Percentiles rank a stretch among this genome's conserved stretches.
phyloP scores from a whole-genome alignment of 1,140 invertebrate species.

The Drosophila mauritiana region DNA sequence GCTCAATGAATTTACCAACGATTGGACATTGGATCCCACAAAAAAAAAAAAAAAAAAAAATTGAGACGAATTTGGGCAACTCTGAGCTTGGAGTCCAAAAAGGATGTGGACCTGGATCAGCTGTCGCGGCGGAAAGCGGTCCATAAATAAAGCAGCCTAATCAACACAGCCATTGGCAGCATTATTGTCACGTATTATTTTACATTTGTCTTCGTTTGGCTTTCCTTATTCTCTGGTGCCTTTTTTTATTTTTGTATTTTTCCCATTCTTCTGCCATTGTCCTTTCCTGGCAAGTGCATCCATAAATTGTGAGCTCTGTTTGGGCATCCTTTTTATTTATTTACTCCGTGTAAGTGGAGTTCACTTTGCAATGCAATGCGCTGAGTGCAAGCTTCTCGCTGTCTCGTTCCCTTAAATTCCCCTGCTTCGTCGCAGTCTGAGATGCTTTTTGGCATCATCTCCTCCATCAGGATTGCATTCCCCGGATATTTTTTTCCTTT shows the following conservation, averaged over 20 bases:
- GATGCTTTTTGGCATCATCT: conserved; percentile 27
- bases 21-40: conserved; percentile 22
- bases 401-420: conserved; percentile 23
- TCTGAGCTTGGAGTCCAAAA: background rate
- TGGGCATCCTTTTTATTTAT: conserved; percentile 66
- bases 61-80: background rate
- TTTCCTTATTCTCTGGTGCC: conserved; percentile 6
- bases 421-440: background rate
- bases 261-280: conserved; percentile 26
- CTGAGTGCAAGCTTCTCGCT: conserved; percentile 60
- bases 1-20: conserved; percentile 63
- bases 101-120: conserved; percentile 1
- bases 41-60: background rate
- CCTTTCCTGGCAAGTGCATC: conserved; percentile 48
- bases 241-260: conserved; percentile 1
- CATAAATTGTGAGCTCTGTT: conserved; percentile 52
- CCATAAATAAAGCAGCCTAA: conserved; percentile 75
- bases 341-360: conserved; percentile 69
- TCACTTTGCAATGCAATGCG: conserved; percentile 60
- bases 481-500: background rate
- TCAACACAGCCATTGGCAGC: conserved; percentile 70
- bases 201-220: conserved; percentile 71
- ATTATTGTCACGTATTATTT: conserved; percentile 78
- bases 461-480: conserved; percentile 12
- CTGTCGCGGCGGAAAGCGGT: conserved; percentile 2